Conservation (phyloP, 2,888 invertebrate genomes). For the Abrostola tripartita region DNA sequence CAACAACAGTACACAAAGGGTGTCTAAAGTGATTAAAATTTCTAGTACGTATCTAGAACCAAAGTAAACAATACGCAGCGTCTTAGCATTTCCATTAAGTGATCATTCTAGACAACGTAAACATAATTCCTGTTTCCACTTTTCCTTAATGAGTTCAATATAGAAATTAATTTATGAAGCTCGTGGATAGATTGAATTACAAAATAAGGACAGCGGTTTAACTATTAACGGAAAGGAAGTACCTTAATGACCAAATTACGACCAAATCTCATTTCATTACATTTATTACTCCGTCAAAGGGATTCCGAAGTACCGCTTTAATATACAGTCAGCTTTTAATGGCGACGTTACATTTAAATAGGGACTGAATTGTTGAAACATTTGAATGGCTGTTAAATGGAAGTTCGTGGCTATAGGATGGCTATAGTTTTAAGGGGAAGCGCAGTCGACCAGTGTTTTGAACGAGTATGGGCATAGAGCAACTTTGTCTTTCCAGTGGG, state of each 20-base stretch:
- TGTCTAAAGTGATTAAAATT: too few species aligned
- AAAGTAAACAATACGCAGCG: too few species aligned
- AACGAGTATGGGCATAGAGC: slow-evolving; percentile 10
- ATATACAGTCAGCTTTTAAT: slow-evolving; percentile 11
- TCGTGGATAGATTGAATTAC: background rate
- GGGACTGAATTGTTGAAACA: slow-evolving; percentile 10
- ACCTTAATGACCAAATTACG: slow-evolving; percentile 17
- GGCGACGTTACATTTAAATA: slow-evolving; percentile 25
- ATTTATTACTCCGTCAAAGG: slow-evolving; percentile 16
- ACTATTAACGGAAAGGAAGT: background rate
- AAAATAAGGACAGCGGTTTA: slow-evolving; percentile 2
- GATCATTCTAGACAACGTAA: too few species aligned
- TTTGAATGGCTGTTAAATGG: slow-evolving; percentile 11
- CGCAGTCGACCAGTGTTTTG: slow-evolving; percentile 9
- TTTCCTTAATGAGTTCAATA: too few species aligned
- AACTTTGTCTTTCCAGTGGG: slow-evolving; percentile 48
- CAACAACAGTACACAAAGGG: too few species aligned
- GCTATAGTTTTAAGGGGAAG: slow-evolving; percentile 54
- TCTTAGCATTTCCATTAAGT: too few species aligned
- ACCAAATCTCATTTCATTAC: slow-evolving; percentile 18
- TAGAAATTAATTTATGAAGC: background rate
- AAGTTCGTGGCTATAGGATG: slow-evolving; percentile 40
- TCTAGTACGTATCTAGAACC: too few species aligned
- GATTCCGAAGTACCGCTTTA: slow-evolving; percentile 7
- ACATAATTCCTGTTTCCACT: too few species aligned